These are phyloP conservation scores for Amazona guildingii DNA, from an alignment of 2,113 vertebrate species.

Conservation along the genomic window DNA sequence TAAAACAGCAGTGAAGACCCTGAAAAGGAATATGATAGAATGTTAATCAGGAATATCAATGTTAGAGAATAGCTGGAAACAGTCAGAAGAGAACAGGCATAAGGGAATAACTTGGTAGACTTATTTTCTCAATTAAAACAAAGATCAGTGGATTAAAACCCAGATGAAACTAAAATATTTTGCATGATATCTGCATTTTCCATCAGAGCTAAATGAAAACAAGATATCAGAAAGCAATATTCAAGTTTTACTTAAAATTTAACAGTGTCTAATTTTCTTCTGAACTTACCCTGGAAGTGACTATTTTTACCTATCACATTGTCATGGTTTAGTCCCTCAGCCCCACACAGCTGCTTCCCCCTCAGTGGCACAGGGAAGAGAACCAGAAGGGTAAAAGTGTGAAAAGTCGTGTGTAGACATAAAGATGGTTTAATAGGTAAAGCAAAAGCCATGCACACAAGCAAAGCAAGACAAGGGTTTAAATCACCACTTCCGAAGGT, in stretches of 20 bases:
- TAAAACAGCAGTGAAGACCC: not conserved
- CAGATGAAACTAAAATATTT: not conserved
- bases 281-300: not conserved
- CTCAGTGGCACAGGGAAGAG: not conserved
- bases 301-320: not conserved
- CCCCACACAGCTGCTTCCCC: accelerated
- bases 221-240: not conserved
- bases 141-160: not conserved
- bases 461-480: not conserved
- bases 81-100: not conserved
- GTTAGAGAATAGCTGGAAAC: not conserved
- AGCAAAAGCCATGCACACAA: not conserved
- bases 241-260: not conserved
- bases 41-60: not conserved
- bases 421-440: not conserved
- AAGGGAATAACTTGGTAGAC: not conserved
- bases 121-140: not conserved
- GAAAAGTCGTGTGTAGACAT: accelerated
- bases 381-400: not conserved
- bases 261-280: not conserved
- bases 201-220: not conserved
- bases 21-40: not conserved
- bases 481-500: not conserved
- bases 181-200: not conserved
- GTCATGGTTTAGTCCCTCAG: not conserved